These are phyloP conservation scores for Ptychobarbus kaznakovi DNA, from an alignment of 2,797 vertebrate species.

Conservation along the genomic window DNA sequence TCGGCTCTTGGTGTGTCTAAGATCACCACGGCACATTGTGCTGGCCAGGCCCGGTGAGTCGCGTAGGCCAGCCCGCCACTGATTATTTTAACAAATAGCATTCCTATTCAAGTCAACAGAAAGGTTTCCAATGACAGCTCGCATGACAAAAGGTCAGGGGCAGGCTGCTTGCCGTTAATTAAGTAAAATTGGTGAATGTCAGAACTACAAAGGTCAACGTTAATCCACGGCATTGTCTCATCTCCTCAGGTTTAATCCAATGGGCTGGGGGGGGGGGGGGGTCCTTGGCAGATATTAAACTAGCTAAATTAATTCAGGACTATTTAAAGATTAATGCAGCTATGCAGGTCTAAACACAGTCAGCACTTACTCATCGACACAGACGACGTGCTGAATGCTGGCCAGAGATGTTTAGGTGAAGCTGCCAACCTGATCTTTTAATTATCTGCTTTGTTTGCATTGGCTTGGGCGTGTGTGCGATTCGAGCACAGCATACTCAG, in stretches of 20 bases:
- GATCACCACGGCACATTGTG: conserved; percentile 54
- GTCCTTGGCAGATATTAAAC: conserved; percentile 30
- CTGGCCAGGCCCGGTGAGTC: conserved; percentile 47
- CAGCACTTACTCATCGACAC: conserved; percentile 23
- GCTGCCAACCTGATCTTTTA: conserved; percentile 20
- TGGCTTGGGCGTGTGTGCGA: not conserved
- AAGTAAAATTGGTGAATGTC: conserved; percentile 85
- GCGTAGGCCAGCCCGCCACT: conserved; percentile 58
- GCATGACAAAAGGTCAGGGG: conserved; percentile 80
- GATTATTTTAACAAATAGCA: conserved; percentile 81
- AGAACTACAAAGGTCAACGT: conserved; percentile 82
- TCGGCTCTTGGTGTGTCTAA: too few species aligned
- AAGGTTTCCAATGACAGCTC: conserved; percentile 82
- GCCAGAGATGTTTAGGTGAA: conserved; percentile 4
- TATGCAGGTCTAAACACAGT: conserved; percentile 29
- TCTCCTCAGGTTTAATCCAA: conserved; percentile 58
- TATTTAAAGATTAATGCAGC: conserved; percentile 53
- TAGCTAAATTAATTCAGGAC: conserved; percentile 37
- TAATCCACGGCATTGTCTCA: conserved; percentile 76
- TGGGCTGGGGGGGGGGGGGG: conserved; percentile 25
- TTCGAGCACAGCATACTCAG: not conserved
- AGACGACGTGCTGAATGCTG: not conserved
- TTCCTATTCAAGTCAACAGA: conserved; percentile 79
- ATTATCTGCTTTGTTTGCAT: conserved; percentile 31
- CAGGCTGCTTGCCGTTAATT: conserved; percentile 81